Base-by-base conservation (phyloP, 2,113 vertebrate genomes). In the Rafetus swinhoei region DNA sequence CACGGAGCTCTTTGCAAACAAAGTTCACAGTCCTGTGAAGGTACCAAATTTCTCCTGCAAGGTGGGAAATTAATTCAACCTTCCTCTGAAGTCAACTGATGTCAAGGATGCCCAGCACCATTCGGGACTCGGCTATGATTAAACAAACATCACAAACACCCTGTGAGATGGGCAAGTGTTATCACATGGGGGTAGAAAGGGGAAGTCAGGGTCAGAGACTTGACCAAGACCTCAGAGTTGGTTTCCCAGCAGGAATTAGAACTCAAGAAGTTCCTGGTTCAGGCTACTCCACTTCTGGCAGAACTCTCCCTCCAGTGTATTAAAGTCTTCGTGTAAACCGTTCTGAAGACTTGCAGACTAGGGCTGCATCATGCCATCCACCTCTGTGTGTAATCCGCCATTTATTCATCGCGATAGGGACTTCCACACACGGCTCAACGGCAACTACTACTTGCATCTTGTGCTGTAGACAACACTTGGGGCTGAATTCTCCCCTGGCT, bases 61-160 rank as follows among this genome's bases (percentile, higher is more conserved):
- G 4, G 24, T 39, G 35, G 39, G 79, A 50, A 80, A 14, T 45
- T 85, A 21, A 12, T 32, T 54, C 53, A 27, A 84, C 27, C 56
- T 10, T n/a, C 53, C 50, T 9, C 59, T 29, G 7, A 2, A 52
- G 65, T 5, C 69, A 22, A 1, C 0, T 9, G 19, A 32, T 62
- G 7, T 62, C 4, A 62, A 59, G 39, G 55, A 57, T 9, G 15
- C 56, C 54, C 52, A 27, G 55, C 56, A 50, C 32, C 50, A 1
- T 35, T 74, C 25, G 53, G 10, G 2, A 0, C 10, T 32, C 11
- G n/a, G 9, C 79, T 83, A 6, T 0, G 0, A 59, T 0, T n/a
- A 79, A 69, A 16, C 0, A 2, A 21, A 12, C 82, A 69, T 79
- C 69, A 2, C 29, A 35, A 0, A 4, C n/a, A 2, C 56, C 1